These are phyloP conservation scores for Scaptomyza graminum DNA, from an alignment of 1,140 invertebrate species.

Conservation along the genomic window DNA sequence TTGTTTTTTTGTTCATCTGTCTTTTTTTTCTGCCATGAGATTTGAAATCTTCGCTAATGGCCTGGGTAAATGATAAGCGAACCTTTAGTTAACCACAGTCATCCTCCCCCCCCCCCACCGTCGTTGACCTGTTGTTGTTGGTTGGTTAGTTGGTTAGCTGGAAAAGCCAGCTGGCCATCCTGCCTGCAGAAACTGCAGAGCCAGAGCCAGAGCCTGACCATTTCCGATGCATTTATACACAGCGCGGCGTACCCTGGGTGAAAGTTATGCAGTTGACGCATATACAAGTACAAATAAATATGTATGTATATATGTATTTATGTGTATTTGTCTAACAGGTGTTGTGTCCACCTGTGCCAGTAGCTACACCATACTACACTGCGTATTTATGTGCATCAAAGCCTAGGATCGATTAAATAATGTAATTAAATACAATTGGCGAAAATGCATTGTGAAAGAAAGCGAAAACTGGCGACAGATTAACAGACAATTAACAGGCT, in stretches of 20 bases:
- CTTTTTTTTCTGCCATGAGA: slow-evolving; percentile 11
- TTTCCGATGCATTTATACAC: background rate
- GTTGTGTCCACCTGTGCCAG: slow-evolving; percentile 9
- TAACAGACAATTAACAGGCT: slow-evolving; percentile 3
- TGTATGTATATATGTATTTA: too few relatives aligned
- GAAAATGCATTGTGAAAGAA: slow-evolving; percentile 6
- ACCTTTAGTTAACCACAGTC: slow-evolving; percentile 3
- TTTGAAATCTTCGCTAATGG: slow-evolving; percentile 39
- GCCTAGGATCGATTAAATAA: slow-evolving; percentile 41
- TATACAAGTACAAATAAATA: background rate
- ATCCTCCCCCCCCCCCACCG: background rate
- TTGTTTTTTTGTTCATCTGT: background rate
- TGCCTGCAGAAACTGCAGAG: slow-evolving; percentile 5
- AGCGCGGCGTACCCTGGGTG: slow-evolving; percentile 8
- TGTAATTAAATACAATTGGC: slow-evolving; percentile 28
- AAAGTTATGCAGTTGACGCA: slow-evolving; percentile 24
- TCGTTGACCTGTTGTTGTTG: slow-evolving; percentile 6
- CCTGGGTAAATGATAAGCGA: slow-evolving; percentile 17
- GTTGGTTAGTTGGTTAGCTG: background rate
- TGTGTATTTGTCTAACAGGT: slow-evolving; percentile 13
- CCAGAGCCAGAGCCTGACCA: background rate
- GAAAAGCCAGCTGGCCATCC: slow-evolving; percentile 10
- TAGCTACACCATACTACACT: slow-evolving; percentile 11
- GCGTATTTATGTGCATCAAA: slow-evolving; percentile 29
- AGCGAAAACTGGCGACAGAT: slow-evolving; percentile 13